Percentiles rank a stretch among this genome's conserved stretches.
Evolutionary conservation across 1,140 invertebrate genomes (phyloP).

Genomic region (Tribolium castaneum): DNA sequence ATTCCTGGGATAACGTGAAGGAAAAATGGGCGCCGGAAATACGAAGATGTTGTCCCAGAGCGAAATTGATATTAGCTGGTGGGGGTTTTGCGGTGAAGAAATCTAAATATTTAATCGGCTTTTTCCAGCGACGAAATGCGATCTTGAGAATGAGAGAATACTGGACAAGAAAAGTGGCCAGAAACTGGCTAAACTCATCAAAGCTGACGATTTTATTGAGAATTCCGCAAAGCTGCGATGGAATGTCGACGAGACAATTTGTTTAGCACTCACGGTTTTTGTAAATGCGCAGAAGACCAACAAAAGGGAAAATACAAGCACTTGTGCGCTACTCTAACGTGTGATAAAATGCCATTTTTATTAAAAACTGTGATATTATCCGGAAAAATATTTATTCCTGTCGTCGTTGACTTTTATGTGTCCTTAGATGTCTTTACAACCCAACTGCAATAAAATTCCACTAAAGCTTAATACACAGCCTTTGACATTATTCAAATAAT

Average conservation of each 20-base stretch:
- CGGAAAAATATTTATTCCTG: neutral
- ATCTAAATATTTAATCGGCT: slow-evolving; percentile 52
- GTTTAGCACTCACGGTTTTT: slow-evolving; percentile 2
- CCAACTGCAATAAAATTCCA: slow-evolving; percentile 1
- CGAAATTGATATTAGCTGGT: slow-evolving; percentile 59
- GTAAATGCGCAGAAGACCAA: neutral
- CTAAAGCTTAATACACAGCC: slow-evolving; percentile 12
- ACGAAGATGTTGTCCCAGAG: slow-evolving; percentile 54
- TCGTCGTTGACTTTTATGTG: slow-evolving; percentile 13
- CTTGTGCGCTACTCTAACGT: neutral
- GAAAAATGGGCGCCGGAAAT: slow-evolving; percentile 97
- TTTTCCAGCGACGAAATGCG: slow-evolving; percentile 71
- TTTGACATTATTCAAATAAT: slow-evolving; percentile 19
- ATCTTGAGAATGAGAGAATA: slow-evolving; percentile 68
- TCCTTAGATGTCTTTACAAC: slow-evolving; percentile 19
- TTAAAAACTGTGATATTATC: neutral
- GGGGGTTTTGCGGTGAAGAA: neutral
- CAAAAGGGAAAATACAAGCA: neutral
- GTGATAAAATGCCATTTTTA: neutral
- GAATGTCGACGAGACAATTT: slow-evolving; percentile 60
- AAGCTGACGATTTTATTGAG: slow-evolving; percentile 55
- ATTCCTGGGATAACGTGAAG: slow-evolving; percentile 97
- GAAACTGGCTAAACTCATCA: slow-evolving; percentile 51
- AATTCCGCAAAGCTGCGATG: slow-evolving; percentile 53
- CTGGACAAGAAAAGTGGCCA: slow-evolving; percentile 50